Conservation (phyloP, 2,888 invertebrate genomes). For the Andrena haemorrhoa region DNA sequence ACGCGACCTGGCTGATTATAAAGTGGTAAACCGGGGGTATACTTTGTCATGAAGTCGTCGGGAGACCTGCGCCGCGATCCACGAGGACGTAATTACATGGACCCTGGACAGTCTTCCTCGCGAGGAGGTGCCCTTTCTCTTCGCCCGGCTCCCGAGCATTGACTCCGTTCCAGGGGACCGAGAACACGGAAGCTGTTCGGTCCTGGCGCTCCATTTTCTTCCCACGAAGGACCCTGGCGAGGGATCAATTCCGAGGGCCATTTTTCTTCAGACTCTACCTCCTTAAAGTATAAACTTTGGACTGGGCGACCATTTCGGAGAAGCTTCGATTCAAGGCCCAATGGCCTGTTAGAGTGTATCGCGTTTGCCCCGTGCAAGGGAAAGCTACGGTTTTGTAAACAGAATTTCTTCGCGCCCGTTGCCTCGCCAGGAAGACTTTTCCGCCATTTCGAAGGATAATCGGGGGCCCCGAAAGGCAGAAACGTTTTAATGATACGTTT, state of each 20-base stretch:
- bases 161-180: background rate
- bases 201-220: background rate
- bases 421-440: background rate
- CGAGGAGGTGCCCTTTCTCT: background rate
- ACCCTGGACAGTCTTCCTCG: slow-evolving; percentile 16
- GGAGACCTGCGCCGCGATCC: slow-evolving; percentile 12
- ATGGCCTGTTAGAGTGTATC: no score
- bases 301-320: no score
- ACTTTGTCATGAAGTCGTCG: slow-evolving; percentile 45
- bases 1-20: slow-evolving; percentile 47
- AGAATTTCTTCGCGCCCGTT: background rate
- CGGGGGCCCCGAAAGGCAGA: background rate
- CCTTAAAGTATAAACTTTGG: no score
- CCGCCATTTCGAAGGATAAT: background rate
- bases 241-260: no score
- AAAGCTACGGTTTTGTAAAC: background rate
- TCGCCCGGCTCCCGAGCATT: background rate
- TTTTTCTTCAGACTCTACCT: no score
- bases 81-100: slow-evolving; percentile 40
- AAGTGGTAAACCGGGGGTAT: slow-evolving; percentile 46
- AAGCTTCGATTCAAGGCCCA: no score
- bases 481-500: slow-evolving; percentile 40
- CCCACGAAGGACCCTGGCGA: background rate
- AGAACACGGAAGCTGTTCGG: slow-evolving; percentile 23
- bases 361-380: no score